Percentiles rank a stretch among this genome's conserved stretches.
phyloP scores from a whole-genome alignment of 2,113 vertebrate species.

The Hyaena hyaena region DNA sequence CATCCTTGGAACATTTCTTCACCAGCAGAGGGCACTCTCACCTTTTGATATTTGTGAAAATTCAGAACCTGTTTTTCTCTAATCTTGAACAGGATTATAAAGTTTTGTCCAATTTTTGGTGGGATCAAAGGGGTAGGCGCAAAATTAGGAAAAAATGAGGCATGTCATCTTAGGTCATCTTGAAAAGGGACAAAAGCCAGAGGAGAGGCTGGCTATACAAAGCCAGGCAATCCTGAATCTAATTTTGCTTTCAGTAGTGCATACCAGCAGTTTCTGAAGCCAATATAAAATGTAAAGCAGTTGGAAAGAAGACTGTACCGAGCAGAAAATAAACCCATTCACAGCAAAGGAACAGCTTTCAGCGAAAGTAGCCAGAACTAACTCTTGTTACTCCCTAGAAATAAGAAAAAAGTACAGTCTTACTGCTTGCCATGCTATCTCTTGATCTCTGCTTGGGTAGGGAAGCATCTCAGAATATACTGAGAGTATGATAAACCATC shows the following conservation, averaged over 20 bases:
- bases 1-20: fast-evolving
- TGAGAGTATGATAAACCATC: not conserved
- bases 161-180: not conserved
- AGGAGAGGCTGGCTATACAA: not conserved
- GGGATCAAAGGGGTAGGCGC: not conserved
- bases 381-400: slow-evolving; percentile 48
- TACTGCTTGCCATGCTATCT: not conserved
- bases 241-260: slow-evolving; percentile 59
- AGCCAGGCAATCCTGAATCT: slow-evolving; percentile 49
- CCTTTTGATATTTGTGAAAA: not conserved
- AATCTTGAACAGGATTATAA: not conserved
- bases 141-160: not conserved
- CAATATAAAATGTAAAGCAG: slow-evolving; percentile 72
- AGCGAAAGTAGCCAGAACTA: slow-evolving; percentile 58
- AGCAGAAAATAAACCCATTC: slow-evolving; percentile 75
- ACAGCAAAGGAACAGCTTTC: slow-evolving; percentile 58
- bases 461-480: not conserved
- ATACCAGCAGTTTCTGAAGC: slow-evolving; percentile 48
- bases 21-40: not conserved
- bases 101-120: not conserved
- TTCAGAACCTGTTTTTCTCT: not conserved
- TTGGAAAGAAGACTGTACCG: slow-evolving; percentile 56
- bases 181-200: not conserved
- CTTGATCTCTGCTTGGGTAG: not conserved
- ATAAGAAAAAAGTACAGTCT: slow-evolving; percentile 2